Evolutionary conservation across 2,113 vertebrate species (phyloP), one percentile per base, ranked within the genome.

Genomic region (Anthoscopus minutus): DNA sequence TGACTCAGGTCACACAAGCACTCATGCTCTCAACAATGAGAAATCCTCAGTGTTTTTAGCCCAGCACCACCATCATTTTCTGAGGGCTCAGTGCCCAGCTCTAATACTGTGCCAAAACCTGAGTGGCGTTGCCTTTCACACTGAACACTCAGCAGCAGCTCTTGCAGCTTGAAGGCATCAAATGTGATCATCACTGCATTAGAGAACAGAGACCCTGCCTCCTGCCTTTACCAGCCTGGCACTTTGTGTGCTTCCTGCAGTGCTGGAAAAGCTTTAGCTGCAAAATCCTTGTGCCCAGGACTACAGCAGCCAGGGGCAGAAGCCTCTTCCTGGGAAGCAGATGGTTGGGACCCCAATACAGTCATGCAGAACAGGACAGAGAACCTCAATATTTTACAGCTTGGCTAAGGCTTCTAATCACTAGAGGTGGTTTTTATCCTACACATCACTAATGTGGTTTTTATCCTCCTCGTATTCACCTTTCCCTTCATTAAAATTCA

Each of bases 91-190:
- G 51, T 15, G 65, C 18, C 14, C 38, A 30, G 21, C 42, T 71
- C 33, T 21, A 18, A 33, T 1, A 5, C 15, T 13, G 4, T 30
- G 28, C 35, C 51, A 54, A 30, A 71, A 45, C 6, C 7, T 0
- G 33, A 21, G 12, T 4, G 23, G 23, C 58, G 27, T 7, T 5
- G 4, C 24, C 60, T 90, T 35, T 30, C 48, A 18, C 54, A 4
- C 28, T 7, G 23, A 66, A 7, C 1, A 1, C 24, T 44, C 58
- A 35, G 21, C 76, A 40, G 24, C 33, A 60, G 45, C 25, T 69
- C 50, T 22, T 37, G 42, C 6, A 88, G 73, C 19, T 74, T 50
- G 44, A n/a, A 31, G 50, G 40, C 50, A 84, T 9, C 45, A 56
- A 61, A 65, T 6, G 4, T 13, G 6, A 6, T 7, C 18, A 50